Base-by-base conservation (phyloP, 2,113 vertebrate genomes). In the Psephotus haematonotus region DNA sequence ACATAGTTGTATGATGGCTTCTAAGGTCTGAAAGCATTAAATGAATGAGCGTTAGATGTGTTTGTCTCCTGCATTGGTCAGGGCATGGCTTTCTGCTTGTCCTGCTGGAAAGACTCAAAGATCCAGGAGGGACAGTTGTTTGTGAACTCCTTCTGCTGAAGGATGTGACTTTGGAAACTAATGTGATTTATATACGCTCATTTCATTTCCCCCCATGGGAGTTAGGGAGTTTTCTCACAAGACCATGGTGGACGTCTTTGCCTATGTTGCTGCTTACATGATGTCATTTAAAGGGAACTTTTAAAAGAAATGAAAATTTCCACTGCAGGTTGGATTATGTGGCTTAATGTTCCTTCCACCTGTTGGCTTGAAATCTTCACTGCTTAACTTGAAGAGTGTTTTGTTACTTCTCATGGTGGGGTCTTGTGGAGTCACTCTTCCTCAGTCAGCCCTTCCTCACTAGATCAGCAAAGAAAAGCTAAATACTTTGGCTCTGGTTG, bases 1-100 rank as follows among this genome's bases (percentile, higher is more conserved):
- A 0, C 3, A 23, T 27, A 9, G n/a, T 25, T 72, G 6, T 16
- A 20, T 1, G 3, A 19, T 9, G 39, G 35, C 16, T 74, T 76
- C 53, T 65, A 59, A 16, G 28, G 39, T 39, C 44, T 62, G 23
- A 13, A 46, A 67, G 59, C 29, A 24, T 60, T 33, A 52, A 29
- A 15, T 29, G 53, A 52, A 23, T 2, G 9, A 41, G 33, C 1
- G 3, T 25, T 23, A 3, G 24, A 17, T 27, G 46, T 18, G 35
- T 84, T 82, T 59, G 49, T 62, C 39, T 28, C 46, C 47, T 63
- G 69, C 27, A 1, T 6, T 7, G 50, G 55, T 41, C 43, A 20
- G 6, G 5, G 37, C 37, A 13, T 1, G 4, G 83, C 82, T 67
- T 62, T 35, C 52, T 92, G 65, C 75, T 14, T 16, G 8, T 57